Percentiles rank a stretch among this genome's conserved stretches.
Conservation (phyloP, 2,888 invertebrate genomes). For the Acanthosepion esculentum region DNA sequence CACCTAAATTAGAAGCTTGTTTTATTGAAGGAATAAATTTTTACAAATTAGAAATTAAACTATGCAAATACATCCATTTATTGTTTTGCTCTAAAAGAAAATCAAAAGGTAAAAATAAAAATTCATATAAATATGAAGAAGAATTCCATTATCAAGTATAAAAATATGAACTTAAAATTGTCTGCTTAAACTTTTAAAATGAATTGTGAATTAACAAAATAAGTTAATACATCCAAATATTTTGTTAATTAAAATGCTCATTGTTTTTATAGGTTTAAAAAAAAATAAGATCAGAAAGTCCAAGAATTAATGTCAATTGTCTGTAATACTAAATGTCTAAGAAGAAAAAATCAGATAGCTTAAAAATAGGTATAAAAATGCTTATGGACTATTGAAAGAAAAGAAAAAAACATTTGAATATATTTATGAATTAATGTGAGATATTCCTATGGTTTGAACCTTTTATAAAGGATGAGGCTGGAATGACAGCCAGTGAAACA, state of each 20-base stretch:
- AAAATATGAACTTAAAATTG: not conserved
- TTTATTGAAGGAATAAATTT: not conserved
- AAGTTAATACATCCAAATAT: too few relatives aligned
- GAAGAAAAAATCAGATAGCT: not conserved
- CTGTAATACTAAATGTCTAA: not conserved
- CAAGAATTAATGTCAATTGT: not conserved
- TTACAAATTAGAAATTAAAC: not conserved
- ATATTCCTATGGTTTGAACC: not conserved
- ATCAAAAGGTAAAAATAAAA: not conserved
- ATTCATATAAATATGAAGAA: not conserved
- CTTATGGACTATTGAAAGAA: too few relatives aligned
- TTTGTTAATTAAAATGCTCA: too few relatives aligned
- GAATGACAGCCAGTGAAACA: not conserved
- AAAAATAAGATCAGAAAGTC: not conserved
- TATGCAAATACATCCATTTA: not conserved
- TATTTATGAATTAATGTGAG: not conserved
- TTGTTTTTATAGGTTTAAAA: not conserved
- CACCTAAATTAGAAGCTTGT: not conserved
- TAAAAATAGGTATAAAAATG: too few relatives aligned
- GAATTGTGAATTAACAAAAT: not conserved
- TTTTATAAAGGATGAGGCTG: not conserved
- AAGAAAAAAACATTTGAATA: not conserved
- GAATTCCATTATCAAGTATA: too few relatives aligned
- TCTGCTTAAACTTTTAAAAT: not conserved
- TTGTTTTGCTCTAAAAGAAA: not conserved